Conservation (phyloP, 2,113 vertebrate genomes). For the Carassius gibelio region DNA sequence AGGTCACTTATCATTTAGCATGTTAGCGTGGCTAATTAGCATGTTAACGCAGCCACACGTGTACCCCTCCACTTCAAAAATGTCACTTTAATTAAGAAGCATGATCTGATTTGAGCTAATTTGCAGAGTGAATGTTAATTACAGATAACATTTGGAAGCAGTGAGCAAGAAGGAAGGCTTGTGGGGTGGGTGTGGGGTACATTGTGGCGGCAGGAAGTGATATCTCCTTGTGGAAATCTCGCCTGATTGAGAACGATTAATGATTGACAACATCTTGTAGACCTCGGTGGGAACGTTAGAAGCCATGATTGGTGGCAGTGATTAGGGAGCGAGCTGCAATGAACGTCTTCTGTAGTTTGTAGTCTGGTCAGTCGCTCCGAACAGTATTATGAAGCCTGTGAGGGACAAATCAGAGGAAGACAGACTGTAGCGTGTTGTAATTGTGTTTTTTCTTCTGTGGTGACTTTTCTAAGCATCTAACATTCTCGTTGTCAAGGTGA, state of each 20-base stretch:
- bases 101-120: constrained; percentile 60
- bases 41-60: constrained; percentile 41
- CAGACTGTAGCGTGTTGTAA: not conserved
- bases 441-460: not conserved
- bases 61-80: constrained; percentile 36
- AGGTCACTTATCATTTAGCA: constrained; percentile 48
- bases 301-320: constrained; percentile 18
- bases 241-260: constrained; percentile 41
- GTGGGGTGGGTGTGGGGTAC: not conserved
- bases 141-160: constrained; percentile 57
- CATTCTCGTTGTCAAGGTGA: constrained; percentile 3
- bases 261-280: constrained; percentile 46
- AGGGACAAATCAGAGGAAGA: constrained; percentile 16
- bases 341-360: not conserved
- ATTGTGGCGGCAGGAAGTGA: constrained; percentile 12
- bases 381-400: not conserved
- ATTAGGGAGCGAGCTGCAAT: not conserved
- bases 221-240: constrained; percentile 44
- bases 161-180: constrained; percentile 45
- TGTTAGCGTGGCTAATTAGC: constrained; percentile 48
- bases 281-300: not conserved
- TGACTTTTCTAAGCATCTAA: not conserved
- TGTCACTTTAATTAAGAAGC: constrained; percentile 62
- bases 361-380: not conserved
- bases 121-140: constrained; percentile 56